Percentiles rank a stretch among this genome's conserved stretches.
These are phyloP conservation scores for Petrocephalus schoutedeni DNA, from an alignment of 2,797 vertebrate genomes.

Conservation along the genomic window DNA sequence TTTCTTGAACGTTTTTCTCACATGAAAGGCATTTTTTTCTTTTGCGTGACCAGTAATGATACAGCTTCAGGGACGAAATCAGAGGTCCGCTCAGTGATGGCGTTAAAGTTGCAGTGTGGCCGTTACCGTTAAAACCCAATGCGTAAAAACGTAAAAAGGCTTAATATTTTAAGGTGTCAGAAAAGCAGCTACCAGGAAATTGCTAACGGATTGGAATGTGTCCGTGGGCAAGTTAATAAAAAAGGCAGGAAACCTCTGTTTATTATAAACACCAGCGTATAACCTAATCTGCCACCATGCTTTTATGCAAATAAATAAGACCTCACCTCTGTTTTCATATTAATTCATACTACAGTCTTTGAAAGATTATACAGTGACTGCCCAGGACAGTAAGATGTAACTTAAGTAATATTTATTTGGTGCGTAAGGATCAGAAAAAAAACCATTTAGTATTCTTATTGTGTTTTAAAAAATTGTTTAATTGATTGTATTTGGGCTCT, in stretches of 20 bases:
- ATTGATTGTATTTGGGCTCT: not conserved
- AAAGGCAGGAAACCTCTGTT: not conserved
- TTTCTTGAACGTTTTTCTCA: not conserved
- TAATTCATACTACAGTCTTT: not conserved
- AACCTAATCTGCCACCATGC: not conserved
- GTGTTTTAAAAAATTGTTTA: not conserved
- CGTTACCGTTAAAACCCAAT: not conserved
- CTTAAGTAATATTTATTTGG: not conserved
- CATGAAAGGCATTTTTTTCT: not conserved
- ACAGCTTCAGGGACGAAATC: not conserved
- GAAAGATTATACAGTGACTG: not conserved
- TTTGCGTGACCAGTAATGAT: not conserved
- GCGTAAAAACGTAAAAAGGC: not conserved
- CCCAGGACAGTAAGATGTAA: not conserved
- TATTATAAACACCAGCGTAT: not conserved
- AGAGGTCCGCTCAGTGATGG: not conserved
- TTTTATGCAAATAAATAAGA: not conserved
- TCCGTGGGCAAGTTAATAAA: not conserved
- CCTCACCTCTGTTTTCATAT: not conserved
- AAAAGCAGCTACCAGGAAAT: not conserved
- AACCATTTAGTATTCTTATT: not conserved
- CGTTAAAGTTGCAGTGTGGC: not conserved
- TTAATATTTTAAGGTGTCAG: slow-evolving; percentile 11
- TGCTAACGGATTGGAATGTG: not conserved
- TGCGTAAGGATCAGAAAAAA: not conserved